phyloP scores from a whole-genome alignment of 1,140 invertebrate genomes.

The Dinoponera quadriceps region DNA sequence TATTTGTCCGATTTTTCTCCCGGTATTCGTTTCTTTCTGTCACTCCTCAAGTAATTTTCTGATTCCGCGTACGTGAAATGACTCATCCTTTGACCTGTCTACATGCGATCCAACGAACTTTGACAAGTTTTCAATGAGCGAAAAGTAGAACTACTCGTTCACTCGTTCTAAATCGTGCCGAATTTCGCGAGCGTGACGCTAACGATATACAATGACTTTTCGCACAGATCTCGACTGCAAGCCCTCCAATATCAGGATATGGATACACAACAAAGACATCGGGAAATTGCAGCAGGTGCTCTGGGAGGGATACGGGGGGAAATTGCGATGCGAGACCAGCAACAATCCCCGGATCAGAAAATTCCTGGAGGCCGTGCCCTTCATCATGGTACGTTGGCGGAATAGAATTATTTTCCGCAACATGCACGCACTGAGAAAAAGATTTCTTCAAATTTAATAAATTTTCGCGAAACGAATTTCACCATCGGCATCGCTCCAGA shows the following conservation, averaged over 20 bases:
- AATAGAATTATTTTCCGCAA: not conserved
- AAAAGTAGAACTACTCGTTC: no score
- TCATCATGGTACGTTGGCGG: slow-evolving; percentile 91
- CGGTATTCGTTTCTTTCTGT: no score
- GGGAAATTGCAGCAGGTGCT: slow-evolving; percentile 93
- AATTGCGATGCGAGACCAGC: slow-evolving; percentile 92
- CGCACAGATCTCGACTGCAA: slow-evolving; percentile 89
- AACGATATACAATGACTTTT: not conserved
- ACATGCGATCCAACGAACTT: no score
- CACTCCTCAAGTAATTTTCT: no score
- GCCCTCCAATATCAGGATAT: slow-evolving; percentile 95
- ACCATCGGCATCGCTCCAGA: no score
- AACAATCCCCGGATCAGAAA: slow-evolving; percentile 92
- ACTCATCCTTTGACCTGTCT: no score
- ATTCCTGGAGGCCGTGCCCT: slow-evolving; percentile 94
- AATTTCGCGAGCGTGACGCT: not conserved
- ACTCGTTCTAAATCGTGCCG: no score
- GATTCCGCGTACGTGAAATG: no score
- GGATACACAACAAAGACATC: slow-evolving; percentile 96
- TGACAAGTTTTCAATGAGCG: no score
- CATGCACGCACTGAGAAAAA: not conserved
- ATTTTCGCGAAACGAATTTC: no score
- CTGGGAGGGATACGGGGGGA: slow-evolving; percentile 94
- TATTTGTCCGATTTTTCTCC: no score
- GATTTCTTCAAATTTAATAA: no score